phyloP scores from a whole-genome alignment of 2,888 invertebrate genomes.

The Aquatica leii region DNA sequence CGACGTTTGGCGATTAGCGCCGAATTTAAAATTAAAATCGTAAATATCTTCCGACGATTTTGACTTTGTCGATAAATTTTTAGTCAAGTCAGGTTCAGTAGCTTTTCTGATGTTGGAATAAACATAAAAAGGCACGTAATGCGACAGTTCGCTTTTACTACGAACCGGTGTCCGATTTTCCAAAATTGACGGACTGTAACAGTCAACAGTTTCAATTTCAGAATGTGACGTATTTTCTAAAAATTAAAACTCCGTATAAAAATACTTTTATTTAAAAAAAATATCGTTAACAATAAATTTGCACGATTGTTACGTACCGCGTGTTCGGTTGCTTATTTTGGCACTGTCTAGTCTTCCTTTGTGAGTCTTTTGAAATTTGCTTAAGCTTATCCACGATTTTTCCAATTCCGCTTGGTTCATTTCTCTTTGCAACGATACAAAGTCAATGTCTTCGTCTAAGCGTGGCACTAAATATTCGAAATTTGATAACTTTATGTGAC shows the following conservation, averaged over 20 bases:
- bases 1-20: neutral
- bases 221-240: conserved; percentile 21
- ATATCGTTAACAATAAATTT: neutral
- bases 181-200: conserved; percentile 45
- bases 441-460: conserved; percentile 42
- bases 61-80: conserved; percentile 43
- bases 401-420: conserved; percentile 43
- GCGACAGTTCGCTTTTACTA: conserved; percentile 52
- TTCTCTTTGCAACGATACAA: conserved; percentile 34
- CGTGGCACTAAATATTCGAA: conserved; percentile 50
- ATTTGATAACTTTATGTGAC: conserved; percentile 42
- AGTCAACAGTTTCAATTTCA: conserved; percentile 27
- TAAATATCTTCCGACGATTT: conserved; percentile 50
- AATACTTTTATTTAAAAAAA: conserved; percentile 8
- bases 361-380: conserved; percentile 51
- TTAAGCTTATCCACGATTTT: conserved; percentile 51
- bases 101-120: conserved; percentile 47
- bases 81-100: conserved; percentile 27
- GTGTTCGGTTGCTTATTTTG: conserved; percentile 15
- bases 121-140: conserved; percentile 49
- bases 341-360: conserved; percentile 51
- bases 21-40: conserved; percentile 18
- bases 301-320: conserved; percentile 19
- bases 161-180: conserved; percentile 42
- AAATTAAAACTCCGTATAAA: neutral